These are phyloP conservation scores for Alviniconcha marisindica DNA, from an alignment of 1,140 invertebrate genomes.

Conservation along the genomic window DNA sequence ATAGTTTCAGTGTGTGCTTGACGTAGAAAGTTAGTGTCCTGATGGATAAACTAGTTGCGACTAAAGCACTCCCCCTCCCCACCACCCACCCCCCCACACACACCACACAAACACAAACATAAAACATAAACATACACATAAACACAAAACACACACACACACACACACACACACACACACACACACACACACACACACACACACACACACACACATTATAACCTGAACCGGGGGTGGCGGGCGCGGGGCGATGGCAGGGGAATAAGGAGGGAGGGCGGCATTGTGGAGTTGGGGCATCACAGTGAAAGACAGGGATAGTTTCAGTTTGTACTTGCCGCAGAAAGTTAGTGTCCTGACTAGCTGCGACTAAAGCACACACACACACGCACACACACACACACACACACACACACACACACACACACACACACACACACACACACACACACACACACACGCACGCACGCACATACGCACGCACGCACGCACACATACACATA, in stretches of 20 bases:
- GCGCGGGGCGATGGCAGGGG: background rate
- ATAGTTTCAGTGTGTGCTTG: too few species aligned
- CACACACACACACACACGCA: background rate
- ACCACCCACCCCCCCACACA: background rate
- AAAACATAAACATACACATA: background rate
- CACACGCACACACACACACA: background rate
- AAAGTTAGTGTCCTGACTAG: background rate
- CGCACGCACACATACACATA: background rate
- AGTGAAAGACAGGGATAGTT: too few species aligned
- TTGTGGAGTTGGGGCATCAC: too few species aligned
- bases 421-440: slow-evolving; percentile 8
- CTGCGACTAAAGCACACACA: background rate
- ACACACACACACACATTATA: background rate
- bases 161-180: background rate
- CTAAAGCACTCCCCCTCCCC: background rate
- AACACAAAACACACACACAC: slow-evolving; percentile 9
- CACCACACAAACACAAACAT: slow-evolving; percentile 4
- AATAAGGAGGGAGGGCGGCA: too few species aligned
- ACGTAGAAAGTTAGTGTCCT: too few species aligned
- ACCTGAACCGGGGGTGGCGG: background rate
- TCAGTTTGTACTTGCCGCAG: background rate
- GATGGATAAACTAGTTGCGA: too few species aligned
- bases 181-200: slow-evolving; percentile 2
- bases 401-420: slow-evolving; percentile 7
- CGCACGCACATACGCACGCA: background rate